These are phyloP conservation scores for Arrhamphus sclerolepis DNA, from an alignment of 2,797 vertebrate species.

Conservation along the genomic window DNA sequence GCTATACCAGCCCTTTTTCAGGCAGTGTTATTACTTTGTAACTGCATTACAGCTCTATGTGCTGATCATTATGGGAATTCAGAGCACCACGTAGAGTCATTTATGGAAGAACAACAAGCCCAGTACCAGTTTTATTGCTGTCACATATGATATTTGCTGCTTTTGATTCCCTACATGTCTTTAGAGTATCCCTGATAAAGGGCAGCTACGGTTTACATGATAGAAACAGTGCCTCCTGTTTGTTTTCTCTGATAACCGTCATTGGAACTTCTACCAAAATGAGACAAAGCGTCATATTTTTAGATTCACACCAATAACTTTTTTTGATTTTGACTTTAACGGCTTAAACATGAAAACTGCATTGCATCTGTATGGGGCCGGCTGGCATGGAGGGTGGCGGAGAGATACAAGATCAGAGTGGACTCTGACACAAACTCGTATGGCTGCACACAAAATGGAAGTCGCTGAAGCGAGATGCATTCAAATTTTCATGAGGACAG, in stretches of 20 bases:
- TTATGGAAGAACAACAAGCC: constrained; percentile 1
- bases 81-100: neutral
- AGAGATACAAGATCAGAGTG: constrained; percentile 23
- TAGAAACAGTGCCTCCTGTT: too few relatives aligned
- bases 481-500: constrained; percentile 73
- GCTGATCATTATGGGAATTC: constrained; percentile 13
- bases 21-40: too few relatives aligned
- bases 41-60: too few relatives aligned
- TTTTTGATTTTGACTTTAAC: constrained; percentile 12
- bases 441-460: constrained; percentile 52
- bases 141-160: neutral
- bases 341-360: constrained; percentile 21
- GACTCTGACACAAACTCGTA: constrained; percentile 16
- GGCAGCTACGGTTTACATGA: constrained; percentile 16
- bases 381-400: constrained; percentile 16
- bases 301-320: neutral
- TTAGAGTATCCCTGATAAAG: neutral
- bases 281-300: constrained; percentile 10
- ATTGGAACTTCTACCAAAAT: neutral
- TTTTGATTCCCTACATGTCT: neutral
- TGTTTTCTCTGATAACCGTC: too few relatives aligned
- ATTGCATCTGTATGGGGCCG: neutral
- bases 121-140: neutral
- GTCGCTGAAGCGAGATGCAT: constrained; percentile 45
- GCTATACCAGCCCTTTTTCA: too few relatives aligned